Conservation (phyloP, 2,797 vertebrate genomes). For the Varecia variegata region DNA sequence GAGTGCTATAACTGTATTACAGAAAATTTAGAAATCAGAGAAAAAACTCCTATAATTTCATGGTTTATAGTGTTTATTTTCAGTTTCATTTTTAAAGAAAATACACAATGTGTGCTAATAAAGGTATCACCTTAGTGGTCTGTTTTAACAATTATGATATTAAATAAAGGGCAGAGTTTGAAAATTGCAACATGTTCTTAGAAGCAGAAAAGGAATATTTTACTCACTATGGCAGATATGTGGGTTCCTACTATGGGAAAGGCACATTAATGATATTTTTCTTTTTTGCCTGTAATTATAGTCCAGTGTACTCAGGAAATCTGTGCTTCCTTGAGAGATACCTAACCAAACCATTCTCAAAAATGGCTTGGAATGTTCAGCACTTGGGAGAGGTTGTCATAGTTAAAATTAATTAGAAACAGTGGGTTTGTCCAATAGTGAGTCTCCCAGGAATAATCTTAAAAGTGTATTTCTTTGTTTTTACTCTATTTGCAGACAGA, state of each 20-base stretch:
- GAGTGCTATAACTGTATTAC: slow-evolving; percentile 29
- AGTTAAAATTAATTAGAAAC: slow-evolving; percentile 66
- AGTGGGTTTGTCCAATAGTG: slow-evolving; percentile 5
- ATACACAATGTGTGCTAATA: not conserved
- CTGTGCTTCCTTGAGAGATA: slow-evolving; percentile 1
- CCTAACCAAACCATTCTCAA: slow-evolving; percentile 31
- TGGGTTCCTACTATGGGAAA: not conserved
- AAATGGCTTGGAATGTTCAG: slow-evolving; percentile 54
- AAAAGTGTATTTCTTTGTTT: slow-evolving; percentile 35
- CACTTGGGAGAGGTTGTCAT: slow-evolving; percentile 48
- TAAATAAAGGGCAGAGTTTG: slow-evolving; percentile 16
- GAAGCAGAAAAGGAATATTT: slow-evolving; percentile 39
- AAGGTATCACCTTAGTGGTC: not conserved
- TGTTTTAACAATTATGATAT: slow-evolving; percentile 29
- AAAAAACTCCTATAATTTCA: not conserved
- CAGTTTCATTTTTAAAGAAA: slow-evolving; percentile 18
- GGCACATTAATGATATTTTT: not conserved
- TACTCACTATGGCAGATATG: not conserved
- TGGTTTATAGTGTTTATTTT: slow-evolving; percentile 51
- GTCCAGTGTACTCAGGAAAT: slow-evolving; percentile 7
- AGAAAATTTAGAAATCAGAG: slow-evolving; percentile 18
- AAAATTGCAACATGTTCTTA: slow-evolving; percentile 38
- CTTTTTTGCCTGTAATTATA: not conserved
- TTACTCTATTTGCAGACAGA: slow-evolving; percentile 27
- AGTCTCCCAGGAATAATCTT: slow-evolving; percentile 31